These are phyloP conservation scores for Pelusios castaneus DNA, from an alignment of 2,113 vertebrate genomes.

Conservation along the genomic window DNA sequence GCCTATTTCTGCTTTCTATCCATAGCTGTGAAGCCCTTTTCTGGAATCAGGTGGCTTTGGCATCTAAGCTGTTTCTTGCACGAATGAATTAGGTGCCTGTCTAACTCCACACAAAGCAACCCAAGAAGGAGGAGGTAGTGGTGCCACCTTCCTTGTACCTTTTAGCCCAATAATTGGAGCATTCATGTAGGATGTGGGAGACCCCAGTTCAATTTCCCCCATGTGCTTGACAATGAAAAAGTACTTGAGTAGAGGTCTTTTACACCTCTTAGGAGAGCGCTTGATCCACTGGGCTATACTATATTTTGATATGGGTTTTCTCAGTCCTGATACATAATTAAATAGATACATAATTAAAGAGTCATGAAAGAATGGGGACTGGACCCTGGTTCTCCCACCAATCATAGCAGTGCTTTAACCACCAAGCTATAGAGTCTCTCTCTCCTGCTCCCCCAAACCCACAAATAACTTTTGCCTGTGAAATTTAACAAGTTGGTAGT, in stretches of 20 bases:
- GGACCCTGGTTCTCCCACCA: neutral
- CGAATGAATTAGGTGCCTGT: neutral
- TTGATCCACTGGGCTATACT: neutral
- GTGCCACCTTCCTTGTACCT: neutral
- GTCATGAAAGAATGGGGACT: neutral
- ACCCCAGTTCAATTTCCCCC: neutral
- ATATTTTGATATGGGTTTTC: neutral
- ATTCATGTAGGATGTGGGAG: neutral
- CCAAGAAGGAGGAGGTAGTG: neutral
- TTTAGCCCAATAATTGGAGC: neutral
- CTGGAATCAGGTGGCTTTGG: neutral
- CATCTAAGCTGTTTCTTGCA: neutral
- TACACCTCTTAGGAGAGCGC: neutral
- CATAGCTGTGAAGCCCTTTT: neutral
- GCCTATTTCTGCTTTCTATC: neutral
- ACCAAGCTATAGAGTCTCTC: neutral
- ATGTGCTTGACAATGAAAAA: neutral
- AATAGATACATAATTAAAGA: neutral
- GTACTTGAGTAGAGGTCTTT: neutral
- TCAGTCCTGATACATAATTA: neutral
- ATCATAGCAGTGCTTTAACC: neutral
- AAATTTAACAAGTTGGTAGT: neutral
- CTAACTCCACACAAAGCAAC: neutral
- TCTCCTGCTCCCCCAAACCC: too few species aligned
- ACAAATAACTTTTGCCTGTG: neutral